Base-by-base conservation (phyloP, 2,113 vertebrate species). In the Rhinolophus sinicus region DNA sequence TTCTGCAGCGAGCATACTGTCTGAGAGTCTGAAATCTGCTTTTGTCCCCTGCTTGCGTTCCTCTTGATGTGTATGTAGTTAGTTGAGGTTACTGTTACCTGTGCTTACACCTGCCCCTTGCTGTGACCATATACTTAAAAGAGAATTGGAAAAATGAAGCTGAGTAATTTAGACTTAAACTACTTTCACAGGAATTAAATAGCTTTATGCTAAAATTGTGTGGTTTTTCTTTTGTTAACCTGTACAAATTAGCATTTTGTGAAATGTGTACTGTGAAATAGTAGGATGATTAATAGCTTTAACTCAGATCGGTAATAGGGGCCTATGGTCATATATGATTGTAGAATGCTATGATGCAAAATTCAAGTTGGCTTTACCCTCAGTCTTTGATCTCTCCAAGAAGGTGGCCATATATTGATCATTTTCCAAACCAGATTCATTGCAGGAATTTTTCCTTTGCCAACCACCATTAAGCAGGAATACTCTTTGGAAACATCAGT, bases 191-290 rank as follows among this genome's bases (percentile, higher is more conserved):
- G 21, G 14, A 90, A 88, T 70, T 72, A 92, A 81, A 81, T 69
- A 91, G 40, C 11, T 3, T 52, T 91, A 69, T 88, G 33, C 18
- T 91, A 88, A 93, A 88, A 82, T 54, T 60, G 9, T 26, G 28
- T 89, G 44, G 35, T 65, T 96, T 95, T 95, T 3, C 65, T 86
- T 76, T 96, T 89, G 60, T 70, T 62, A 67, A 56, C 19, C 38
- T 67, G 5, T 75, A 76, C 64, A 80, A 85, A 33, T 90, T 35
- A 97, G 40, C 26, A 78, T 90, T 72, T 9, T 91, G 38, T 93
- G 58, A 91, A 90, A 54, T 86, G 44, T 54, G n/a, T 81, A 58
- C 44, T 75, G 4, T 93, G 50, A 90, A 86, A 76, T 92, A 65
- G 40, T 78, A 73, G 67, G 30, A 64, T 58, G 33, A 75, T 89